These are phyloP conservation scores for Ormyrus rosae DNA, from an alignment of 2,888 invertebrate genomes.

Conservation along the genomic window DNA sequence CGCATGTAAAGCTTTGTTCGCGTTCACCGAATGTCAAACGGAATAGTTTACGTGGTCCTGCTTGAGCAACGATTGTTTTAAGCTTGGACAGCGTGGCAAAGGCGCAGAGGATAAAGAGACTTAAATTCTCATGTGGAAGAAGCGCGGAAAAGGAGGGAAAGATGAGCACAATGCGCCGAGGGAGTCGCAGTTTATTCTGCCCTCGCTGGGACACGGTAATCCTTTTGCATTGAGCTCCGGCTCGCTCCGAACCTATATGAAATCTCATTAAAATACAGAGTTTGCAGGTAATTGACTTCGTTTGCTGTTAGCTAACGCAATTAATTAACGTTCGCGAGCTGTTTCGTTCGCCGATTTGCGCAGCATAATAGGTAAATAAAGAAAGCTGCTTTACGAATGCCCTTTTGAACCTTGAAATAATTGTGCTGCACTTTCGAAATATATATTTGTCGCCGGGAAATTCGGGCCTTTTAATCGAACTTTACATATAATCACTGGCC, in stretches of 20 bases:
- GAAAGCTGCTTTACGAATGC: too few species aligned
- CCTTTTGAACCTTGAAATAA: too few species aligned
- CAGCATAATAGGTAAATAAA: too few species aligned
- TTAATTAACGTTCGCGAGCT: slow-evolving; percentile 25
- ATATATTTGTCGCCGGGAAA: slow-evolving; percentile 6
- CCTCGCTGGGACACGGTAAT: slow-evolving; percentile 3
- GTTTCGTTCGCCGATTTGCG: too few species aligned
- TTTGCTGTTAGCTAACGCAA: slow-evolving; percentile 28
- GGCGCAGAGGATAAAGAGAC: too few species aligned
- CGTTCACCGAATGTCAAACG: slow-evolving; percentile 45
- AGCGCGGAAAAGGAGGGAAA: background rate
- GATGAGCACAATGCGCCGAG: background rate
- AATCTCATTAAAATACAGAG: slow-evolving; percentile 50
- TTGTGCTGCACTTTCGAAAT: background rate
- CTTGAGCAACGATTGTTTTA: slow-evolving; percentile 38
- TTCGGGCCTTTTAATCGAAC: slow-evolving; percentile 33
- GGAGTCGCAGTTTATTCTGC: background rate
- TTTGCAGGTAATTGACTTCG: slow-evolving; percentile 34
- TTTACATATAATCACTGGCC: slow-evolving; percentile 11
- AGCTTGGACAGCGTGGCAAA: slow-evolving; percentile 19
- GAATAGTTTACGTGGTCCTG: slow-evolving; percentile 57
- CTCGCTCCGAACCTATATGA: slow-evolving; percentile 11
- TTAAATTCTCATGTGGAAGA: background rate
- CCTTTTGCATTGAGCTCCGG: background rate
- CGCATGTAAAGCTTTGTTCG: background rate